phyloP scores from a whole-genome alignment of 1,140 invertebrate species.

The Hypothenemus hampei region DNA sequence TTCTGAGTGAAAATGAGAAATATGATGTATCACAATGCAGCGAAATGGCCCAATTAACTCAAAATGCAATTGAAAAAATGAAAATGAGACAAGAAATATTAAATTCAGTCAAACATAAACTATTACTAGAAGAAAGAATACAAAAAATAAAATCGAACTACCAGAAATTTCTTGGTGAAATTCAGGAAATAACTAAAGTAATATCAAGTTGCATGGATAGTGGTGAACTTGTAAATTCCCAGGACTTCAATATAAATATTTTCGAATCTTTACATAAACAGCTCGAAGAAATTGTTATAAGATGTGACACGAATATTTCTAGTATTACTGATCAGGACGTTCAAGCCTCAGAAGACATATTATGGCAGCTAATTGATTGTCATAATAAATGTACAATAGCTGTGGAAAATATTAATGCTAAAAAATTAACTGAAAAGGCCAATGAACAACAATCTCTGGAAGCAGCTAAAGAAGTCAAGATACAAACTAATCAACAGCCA shows the following conservation, averaged over 20 bases:
- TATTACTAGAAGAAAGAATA: slow-evolving; percentile 40
- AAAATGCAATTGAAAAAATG: slow-evolving; percentile 41
- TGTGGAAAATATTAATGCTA: slow-evolving; percentile 22
- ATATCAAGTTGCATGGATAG: slow-evolving; percentile 43
- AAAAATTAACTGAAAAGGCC: slow-evolving; percentile 24
- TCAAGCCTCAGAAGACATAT: slow-evolving; percentile 44
- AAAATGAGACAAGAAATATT: slow-evolving; percentile 45
- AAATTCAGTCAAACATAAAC: slow-evolving; percentile 42
- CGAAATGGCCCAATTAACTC: slow-evolving; percentile 41
- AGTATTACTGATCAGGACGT: slow-evolving; percentile 51
- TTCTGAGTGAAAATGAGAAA: slow-evolving; percentile 40
- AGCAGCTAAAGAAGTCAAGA: slow-evolving; percentile 7
- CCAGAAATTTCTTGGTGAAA: slow-evolving; percentile 40
- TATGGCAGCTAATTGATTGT: slow-evolving; percentile 45
- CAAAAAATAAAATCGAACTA: slow-evolving; percentile 41
- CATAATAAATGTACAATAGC: slow-evolving; percentile 42
- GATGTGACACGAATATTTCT: slow-evolving; percentile 46
- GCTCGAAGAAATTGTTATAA: slow-evolving; percentile 51
- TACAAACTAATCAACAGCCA: neutral
- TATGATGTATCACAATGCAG: slow-evolving; percentile 42
- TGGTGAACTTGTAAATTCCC: slow-evolving; percentile 35
- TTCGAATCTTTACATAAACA: slow-evolving; percentile 41
- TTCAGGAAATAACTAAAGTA: slow-evolving; percentile 42
- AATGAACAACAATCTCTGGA: slow-evolving; percentile 3
- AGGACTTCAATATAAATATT: slow-evolving; percentile 36